Evolutionary conservation across 2,888 invertebrate genomes (phyloP).

Genomic region (Eueremaeus valkanovi): DNA sequence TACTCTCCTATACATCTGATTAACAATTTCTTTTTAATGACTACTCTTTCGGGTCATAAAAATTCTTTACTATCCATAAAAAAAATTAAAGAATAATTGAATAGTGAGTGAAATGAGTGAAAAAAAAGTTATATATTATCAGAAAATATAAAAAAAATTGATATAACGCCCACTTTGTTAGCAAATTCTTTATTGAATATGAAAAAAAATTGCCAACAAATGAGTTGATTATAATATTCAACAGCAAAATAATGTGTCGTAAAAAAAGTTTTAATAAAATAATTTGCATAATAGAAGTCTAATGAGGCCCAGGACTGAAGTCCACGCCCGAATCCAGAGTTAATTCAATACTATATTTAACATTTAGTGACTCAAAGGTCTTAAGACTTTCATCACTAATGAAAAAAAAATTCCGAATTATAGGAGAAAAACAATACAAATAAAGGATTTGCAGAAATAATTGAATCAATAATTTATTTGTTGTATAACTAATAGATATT

Average conservation of each 20-base stretch:
- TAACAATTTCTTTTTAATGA: neutral
- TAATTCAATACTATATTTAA: too few relatives aligned
- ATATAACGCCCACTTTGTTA: neutral
- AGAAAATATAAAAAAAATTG: neutral
- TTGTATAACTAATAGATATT: neutral
- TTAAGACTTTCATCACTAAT: neutral
- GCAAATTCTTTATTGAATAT: neutral
- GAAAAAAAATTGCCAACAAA: neutral
- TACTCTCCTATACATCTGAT: neutral
- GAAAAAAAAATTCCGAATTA: too few relatives aligned
- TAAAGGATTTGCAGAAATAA: neutral
- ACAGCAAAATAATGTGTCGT: neutral
- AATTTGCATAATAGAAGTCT: neutral
- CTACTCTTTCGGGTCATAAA: neutral
- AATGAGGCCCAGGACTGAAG: neutral
- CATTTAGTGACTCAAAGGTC: neutral
- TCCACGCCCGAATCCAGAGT: neutral
- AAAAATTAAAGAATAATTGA: slow-evolving; percentile 2
- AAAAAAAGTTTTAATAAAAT: neutral
- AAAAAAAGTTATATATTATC: neutral
- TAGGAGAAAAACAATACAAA: neutral
- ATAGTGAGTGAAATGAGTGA: neutral
- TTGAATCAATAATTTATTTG: too few relatives aligned
- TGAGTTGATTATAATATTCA: neutral
- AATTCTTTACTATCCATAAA: neutral